Evolutionary conservation across 1,140 invertebrate genomes (phyloP).

Genomic region (Choristoneura fumiferana): DNA sequence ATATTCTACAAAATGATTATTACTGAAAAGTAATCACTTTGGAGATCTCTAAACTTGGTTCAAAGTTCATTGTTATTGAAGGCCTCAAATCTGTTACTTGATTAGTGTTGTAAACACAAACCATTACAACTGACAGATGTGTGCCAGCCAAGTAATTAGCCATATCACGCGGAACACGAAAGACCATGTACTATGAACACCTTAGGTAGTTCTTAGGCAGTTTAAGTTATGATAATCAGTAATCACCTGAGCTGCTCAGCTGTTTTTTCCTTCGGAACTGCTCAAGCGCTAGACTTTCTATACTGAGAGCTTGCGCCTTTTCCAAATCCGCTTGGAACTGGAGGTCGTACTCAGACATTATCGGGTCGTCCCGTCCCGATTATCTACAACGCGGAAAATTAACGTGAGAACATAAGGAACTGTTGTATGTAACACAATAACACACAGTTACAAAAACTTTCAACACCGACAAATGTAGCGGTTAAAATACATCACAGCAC

Average conservation of each 20-base stretch:
- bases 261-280: constrained; percentile 85
- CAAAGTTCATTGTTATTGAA: neutral
- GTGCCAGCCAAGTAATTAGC: neutral
- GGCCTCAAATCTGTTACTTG: neutral
- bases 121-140: constrained; percentile 4
- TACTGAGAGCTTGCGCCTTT: constrained; percentile 89
- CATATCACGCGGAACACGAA: too few relatives aligned
- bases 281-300: constrained; percentile 90
- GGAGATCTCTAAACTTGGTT: neutral
- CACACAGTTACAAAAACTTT: constrained; percentile 39
- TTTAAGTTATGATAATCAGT: constrained; percentile 30
- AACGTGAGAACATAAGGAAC: constrained; percentile 42
- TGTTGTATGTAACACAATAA: constrained; percentile 38
- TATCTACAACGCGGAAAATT: constrained; percentile 52
- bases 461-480: constrained; percentile 37
- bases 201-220: too few relatives aligned
- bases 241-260: constrained; percentile 63
- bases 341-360: constrained; percentile 85
- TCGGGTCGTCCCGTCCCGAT: constrained; percentile 38
- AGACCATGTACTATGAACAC: too few relatives aligned
- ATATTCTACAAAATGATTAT: too few relatives aligned
- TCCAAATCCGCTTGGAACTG: constrained; percentile 92
- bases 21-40: too few relatives aligned
- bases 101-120: constrained; percentile 16
- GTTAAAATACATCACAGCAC: constrained; percentile 24